Base-by-base conservation (phyloP, 1,140 invertebrate genomes). In the Araneus ventricosus region DNA sequence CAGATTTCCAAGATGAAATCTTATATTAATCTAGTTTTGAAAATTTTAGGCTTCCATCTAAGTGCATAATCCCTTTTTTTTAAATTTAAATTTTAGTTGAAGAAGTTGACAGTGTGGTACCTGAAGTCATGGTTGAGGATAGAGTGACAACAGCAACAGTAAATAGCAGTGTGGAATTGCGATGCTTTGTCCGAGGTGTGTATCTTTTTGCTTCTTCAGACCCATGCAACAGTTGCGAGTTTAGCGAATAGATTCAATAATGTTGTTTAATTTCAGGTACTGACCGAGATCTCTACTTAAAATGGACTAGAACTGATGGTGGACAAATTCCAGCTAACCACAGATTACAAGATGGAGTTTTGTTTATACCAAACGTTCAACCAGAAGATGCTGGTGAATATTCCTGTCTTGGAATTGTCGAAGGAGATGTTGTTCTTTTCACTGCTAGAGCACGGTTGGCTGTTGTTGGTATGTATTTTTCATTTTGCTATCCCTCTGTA, bases 321-420 rank as follows among this genome's bases (percentile, higher is more conserved):
- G 93, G 94, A 45, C 95, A 96, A 0, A 94, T 98, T 85, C 97
- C 97, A 5, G 90, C 95, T 7, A 96, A 96, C 82, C 96, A 97
- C 91, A 95, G 95, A n/a, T 95, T 96, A 22, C 94, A 95, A 34
- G 95, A 96, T 80, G 97, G 97, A 52, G 96, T 95, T 2, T 95
- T 98, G 24, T 96, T 95, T 67, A 97, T 98, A 45, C 95, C 96
- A 8, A 95, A 96, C 39, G 97, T 97, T 0, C 95, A 96, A 82
- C 95, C 96, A 79, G 96, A 97, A 59, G 97, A 97, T 94, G 96
- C 97, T 52, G 98, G 98, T 8, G 96, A 97, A 93, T 99, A 99
- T 95, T 96, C 97, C 52, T 99, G 98, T 95, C 95, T 96, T 45
- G 96, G 97, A 3, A 94, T 96, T 24, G 96, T 94, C 30, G 95